Base-by-base conservation (phyloP, 2,888 invertebrate species). In the Diaprepes abbreviatus region DNA sequence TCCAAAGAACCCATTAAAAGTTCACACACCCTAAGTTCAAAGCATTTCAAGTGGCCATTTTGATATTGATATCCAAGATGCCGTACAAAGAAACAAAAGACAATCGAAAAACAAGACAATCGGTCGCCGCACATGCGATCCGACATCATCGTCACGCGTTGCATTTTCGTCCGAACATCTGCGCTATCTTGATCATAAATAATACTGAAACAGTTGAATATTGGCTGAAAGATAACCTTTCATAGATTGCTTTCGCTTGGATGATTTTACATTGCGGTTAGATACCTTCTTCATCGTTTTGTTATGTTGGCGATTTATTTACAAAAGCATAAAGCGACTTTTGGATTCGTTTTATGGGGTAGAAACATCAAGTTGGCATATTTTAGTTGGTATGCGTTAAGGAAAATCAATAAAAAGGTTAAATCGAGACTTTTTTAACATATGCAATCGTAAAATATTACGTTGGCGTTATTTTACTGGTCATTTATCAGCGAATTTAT, bases 161-260 rank as follows among this genome's bases (percentile, higher is more conserved):
- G 74, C 73, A 71, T 74, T 74, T 74, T 73, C 66, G 66, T 50
- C 33, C 33, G 35, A 75, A 77, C 79, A 79, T 77, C 80, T 80
- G 80, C 76, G 66, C 71, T 67, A 71, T 74, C 74, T 73, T 71
- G 74, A 76, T 80, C 77, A 79, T 81, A 79, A 81, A 81, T 80
- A 81, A 81, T 79, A 77, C 74, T 73, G 76, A 79, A 80, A 79
- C 76, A 78, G 78, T 78, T 78, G 69, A 69, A 69, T 65, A 65
- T 65, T 52, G 38, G 66, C 54, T 62, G 79, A 79, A 79, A 78
- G 80, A 78, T 79, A 74, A 75, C 78, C 75, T 80, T 81, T 81
- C 77, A 79, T 77, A 67, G 74, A 68, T 65, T 74, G 74, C 77
- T 80, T 76, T 78, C 81, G 79, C 77, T 76, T 77, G 74, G 78